Conservation (phyloP, 2,888 invertebrate genomes). For the Thysanoteuthis rhombus region DNA sequence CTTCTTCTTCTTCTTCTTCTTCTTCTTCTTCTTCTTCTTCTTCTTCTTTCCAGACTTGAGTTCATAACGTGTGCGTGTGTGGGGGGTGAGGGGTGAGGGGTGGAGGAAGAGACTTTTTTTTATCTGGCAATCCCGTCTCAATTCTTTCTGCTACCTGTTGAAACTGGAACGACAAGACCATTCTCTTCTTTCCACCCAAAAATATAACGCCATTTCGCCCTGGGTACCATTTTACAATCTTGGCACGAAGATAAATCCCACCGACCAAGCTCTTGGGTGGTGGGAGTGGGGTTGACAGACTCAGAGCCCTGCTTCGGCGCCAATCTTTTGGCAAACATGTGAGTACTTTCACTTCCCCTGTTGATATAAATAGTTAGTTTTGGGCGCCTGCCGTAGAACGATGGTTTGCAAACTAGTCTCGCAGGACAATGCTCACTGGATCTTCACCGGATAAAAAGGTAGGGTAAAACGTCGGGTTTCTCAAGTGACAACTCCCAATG, state of each 20-base stretch:
- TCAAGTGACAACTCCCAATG: too few relatives aligned
- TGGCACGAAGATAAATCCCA: background rate
- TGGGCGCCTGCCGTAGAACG: too few relatives aligned
- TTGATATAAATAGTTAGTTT: background rate
- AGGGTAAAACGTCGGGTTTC: too few relatives aligned
- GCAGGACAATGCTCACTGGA: too few relatives aligned
- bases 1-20: background rate
- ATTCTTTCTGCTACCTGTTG: background rate
- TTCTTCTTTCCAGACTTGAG: background rate
- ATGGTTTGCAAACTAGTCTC: too few relatives aligned
- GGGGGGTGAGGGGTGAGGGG: too few relatives aligned
- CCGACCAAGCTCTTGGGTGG: background rate
- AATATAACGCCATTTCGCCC: background rate
- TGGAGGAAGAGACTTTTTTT: too few relatives aligned
- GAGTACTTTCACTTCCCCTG: background rate
- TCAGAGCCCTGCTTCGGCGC: background rate
- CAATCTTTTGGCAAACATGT: background rate
- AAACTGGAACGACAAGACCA: background rate
- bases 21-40: background rate
- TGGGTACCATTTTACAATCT: background rate
- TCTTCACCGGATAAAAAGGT: too few relatives aligned
- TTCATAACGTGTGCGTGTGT: too few relatives aligned
- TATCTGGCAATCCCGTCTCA: background rate
- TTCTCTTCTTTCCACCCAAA: background rate
- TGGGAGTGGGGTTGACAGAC: background rate